A percentile compares a stretch with the other conserved stretches of the same genome.
phyloP scores from a whole-genome alignment of 2,113 vertebrate species.

The Brienomyrus longianalis region DNA sequence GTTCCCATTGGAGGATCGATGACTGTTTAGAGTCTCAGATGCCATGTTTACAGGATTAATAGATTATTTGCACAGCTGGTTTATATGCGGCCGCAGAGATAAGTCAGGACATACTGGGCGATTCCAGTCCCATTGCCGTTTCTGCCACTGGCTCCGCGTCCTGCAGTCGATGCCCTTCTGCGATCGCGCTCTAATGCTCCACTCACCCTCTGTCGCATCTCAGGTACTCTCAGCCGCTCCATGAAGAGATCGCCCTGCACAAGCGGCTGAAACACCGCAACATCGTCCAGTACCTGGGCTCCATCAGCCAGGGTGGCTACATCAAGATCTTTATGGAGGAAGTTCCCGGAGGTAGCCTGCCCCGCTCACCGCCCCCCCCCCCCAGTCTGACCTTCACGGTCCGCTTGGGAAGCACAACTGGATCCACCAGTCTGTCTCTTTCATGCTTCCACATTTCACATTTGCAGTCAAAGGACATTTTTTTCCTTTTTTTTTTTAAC shows the following conservation, averaged over 20 bases:
- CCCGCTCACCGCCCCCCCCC: not conserved
- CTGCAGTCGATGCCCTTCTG: not conserved
- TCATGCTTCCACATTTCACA: not conserved
- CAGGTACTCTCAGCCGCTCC: conserved; percentile 83
- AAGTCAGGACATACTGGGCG: not conserved
- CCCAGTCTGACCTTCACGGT: not conserved
- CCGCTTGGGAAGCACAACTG: not conserved
- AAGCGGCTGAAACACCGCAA: conserved; percentile 82
- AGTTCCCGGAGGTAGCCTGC: conserved; percentile 77
- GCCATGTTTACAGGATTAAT: conserved; percentile 8
- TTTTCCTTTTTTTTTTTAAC: not conserved
- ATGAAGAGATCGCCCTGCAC: conserved; percentile 86
- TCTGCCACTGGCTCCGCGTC: no score
- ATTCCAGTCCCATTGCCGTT: not conserved
- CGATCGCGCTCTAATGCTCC: not conserved
- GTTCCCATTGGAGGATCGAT: not conserved
- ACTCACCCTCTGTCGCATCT: not conserved
- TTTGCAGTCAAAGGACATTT: not conserved
- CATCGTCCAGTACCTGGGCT: conserved; percentile 86
- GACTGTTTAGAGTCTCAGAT: conserved; percentile 29
- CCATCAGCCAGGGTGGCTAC: conserved; percentile 77
- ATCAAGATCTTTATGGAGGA: conserved; percentile 97
- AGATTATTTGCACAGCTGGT: not conserved
- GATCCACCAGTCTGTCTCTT: not conserved
- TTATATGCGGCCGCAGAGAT: not conserved